Percentiles rank a stretch among this genome's conserved stretches.
phyloP scores from a whole-genome alignment of 1,140 invertebrate species.

The Ectropis grisescens region DNA sequence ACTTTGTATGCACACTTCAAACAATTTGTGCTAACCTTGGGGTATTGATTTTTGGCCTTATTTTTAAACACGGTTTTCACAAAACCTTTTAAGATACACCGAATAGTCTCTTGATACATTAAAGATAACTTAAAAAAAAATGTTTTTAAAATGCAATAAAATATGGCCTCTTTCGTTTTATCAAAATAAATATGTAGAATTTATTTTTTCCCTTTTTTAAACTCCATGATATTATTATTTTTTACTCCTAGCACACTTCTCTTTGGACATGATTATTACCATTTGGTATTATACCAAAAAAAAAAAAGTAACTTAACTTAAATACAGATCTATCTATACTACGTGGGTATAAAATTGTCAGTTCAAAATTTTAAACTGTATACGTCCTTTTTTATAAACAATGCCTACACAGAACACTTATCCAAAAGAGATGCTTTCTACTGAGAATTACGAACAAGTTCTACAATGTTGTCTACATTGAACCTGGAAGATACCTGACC shows the following conservation, averaged over 20 bases:
- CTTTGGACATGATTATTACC: constrained; percentile 50
- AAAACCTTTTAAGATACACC: constrained; percentile 19
- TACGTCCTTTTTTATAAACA: too few species aligned
- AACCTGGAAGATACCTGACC: too few species aligned
- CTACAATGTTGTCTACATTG: too few species aligned
- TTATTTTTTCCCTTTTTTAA: constrained; percentile 13
- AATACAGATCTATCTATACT: constrained; percentile 20
- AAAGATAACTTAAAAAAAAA: constrained; percentile 26
- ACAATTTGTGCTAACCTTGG: constrained; percentile 45
- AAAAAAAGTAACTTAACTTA: constrained; percentile 16
- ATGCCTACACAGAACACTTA: too few species aligned
- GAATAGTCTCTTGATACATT: constrained; percentile 10
- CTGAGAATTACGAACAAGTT: too few species aligned
- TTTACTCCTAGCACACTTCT: constrained; percentile 14
- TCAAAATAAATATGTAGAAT: constrained; percentile 43
- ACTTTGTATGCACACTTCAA: background rate
- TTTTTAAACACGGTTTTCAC: constrained; percentile 24
- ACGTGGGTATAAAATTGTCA: too few species aligned
- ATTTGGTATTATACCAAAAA: constrained; percentile 39
- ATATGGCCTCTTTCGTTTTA: constrained; percentile 33
- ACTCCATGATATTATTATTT: constrained; percentile 19
- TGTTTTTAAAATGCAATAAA: constrained; percentile 28
- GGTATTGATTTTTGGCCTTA: constrained; percentile 37
- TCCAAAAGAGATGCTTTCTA: too few species aligned
- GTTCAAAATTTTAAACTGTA: too few species aligned